Conservation (phyloP, 2,888 invertebrate genomes). For the Glaucopsyche alexis region DNA sequence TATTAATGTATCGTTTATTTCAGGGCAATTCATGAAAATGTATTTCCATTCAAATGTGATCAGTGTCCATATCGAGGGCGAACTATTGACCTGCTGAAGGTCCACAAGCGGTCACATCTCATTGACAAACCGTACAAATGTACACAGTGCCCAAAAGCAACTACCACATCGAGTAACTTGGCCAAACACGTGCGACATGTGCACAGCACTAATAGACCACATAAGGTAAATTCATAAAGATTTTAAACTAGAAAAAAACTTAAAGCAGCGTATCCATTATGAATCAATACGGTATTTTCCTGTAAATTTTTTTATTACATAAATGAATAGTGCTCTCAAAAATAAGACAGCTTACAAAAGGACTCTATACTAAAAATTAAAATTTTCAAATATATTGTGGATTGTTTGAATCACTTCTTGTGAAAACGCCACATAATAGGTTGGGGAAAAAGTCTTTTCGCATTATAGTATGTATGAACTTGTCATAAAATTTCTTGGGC, state of each 20-base stretch:
- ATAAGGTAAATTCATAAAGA: slow-evolving; percentile 53
- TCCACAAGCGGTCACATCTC: slow-evolving; percentile 66
- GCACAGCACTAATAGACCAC: slow-evolving; percentile 64
- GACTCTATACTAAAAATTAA: too few relatives aligned
- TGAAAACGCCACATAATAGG: too few relatives aligned
- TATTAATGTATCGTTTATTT: slow-evolving; percentile 26
- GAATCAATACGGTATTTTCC: too few relatives aligned
- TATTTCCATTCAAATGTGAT: slow-evolving; percentile 71
- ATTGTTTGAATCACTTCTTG: too few relatives aligned
- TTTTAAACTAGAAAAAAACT: not conserved
- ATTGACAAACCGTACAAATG: slow-evolving; percentile 69
- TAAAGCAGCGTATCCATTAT: not conserved
- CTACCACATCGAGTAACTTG: slow-evolving; percentile 67
- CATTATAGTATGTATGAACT: too few relatives aligned
- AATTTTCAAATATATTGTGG: too few relatives aligned
- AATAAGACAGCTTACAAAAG: too few relatives aligned
- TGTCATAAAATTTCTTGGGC: too few relatives aligned
- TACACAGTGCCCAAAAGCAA: slow-evolving; percentile 62
- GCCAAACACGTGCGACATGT: slow-evolving; percentile 70
- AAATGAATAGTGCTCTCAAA: too few relatives aligned
- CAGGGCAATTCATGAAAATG: slow-evolving; percentile 62
- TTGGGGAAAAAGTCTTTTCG: too few relatives aligned
- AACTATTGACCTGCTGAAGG: slow-evolving; percentile 65
- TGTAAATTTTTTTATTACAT: too few relatives aligned
- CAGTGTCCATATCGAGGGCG: slow-evolving; percentile 67